phyloP scores from a whole-genome alignment of 2,888 invertebrate species.

The Caenorhabditis zanzibari region DNA sequence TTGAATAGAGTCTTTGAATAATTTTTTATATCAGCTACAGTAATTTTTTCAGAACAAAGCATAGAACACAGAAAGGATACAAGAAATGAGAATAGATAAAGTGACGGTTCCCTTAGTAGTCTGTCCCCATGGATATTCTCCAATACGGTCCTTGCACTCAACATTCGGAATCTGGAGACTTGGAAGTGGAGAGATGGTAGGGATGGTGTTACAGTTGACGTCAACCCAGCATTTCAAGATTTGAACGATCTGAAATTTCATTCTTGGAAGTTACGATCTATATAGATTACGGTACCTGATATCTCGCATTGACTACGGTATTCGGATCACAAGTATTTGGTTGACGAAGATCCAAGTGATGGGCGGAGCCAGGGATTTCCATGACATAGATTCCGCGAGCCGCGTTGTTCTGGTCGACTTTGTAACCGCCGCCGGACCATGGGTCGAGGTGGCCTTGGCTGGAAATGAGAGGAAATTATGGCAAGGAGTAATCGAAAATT shows the following conservation, averaged over 20 bases:
- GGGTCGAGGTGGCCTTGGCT: conserved; percentile 85
- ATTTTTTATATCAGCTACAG: neutral
- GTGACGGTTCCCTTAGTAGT: neutral
- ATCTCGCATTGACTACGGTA: conserved; percentile 73
- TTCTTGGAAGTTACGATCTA: neutral
- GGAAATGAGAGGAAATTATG: conserved; percentile 38
- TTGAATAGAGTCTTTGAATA: no score
- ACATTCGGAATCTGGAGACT: conserved; percentile 42
- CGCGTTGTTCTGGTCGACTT: conserved; percentile 26
- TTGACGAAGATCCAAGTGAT: conserved; percentile 83
- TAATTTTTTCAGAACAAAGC: conserved; percentile 18
- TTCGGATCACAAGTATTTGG: conserved; percentile 81
- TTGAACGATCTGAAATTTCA: conserved; percentile 58
- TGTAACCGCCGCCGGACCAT: conserved; percentile 85
- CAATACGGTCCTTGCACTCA: conserved; percentile 50
- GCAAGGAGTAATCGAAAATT: neutral
- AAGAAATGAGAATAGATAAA: conserved; percentile 1
- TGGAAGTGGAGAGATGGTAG: conserved; percentile 49
- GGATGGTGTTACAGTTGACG: conserved; percentile 36
- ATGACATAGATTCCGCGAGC: conserved; percentile 67
- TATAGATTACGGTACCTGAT: neutral
- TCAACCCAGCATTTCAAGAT: conserved; percentile 67
- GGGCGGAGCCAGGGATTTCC: conserved; percentile 79
- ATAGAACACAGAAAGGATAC: conserved; percentile 4
- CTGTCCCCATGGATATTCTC: conserved; percentile 70